These are phyloP conservation scores for Parotia lawesii DNA, from an alignment of 2,113 vertebrate species.

Conservation along the genomic window DNA sequence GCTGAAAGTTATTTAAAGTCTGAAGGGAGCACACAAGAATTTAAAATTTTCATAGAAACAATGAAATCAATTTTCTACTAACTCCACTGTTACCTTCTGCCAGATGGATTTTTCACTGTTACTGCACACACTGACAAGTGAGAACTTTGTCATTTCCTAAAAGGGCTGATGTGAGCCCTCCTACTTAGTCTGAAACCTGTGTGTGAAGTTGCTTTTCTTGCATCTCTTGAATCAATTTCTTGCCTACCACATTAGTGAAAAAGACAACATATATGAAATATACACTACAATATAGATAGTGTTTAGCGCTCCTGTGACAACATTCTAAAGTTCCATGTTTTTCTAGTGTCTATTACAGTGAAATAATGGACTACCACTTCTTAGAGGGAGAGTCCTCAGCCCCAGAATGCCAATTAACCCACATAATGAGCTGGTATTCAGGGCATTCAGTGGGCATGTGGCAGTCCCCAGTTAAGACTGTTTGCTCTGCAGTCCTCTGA, in stretches of 20 bases:
- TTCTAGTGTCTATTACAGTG: neutral
- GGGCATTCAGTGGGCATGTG: fast-evolving
- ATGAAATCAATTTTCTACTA: neutral
- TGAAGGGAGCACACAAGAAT: neutral
- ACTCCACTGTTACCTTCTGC: neutral
- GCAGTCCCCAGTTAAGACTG: neutral
- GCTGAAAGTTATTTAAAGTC: neutral
- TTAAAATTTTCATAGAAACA: neutral
- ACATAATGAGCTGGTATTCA: neutral
- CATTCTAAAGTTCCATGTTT: neutral
- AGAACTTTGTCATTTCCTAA: neutral
- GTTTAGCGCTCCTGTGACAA: neutral
- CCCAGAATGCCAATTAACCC: neutral
- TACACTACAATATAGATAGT: neutral
- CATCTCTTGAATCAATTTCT: neutral
- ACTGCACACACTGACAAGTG: constrained; percentile 21
- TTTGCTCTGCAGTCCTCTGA: neutral
- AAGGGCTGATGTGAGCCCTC: neutral
- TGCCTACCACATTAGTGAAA: neutral
- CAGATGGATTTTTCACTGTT: constrained; percentile 41
- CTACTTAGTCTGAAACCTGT: neutral
- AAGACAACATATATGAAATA: neutral
- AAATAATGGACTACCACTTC: neutral
- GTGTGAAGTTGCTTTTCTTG: neutral
- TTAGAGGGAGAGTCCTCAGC: neutral